Conservation (phyloP, 2,888 invertebrate genomes). For the Scaeva pyrastri region DNA sequence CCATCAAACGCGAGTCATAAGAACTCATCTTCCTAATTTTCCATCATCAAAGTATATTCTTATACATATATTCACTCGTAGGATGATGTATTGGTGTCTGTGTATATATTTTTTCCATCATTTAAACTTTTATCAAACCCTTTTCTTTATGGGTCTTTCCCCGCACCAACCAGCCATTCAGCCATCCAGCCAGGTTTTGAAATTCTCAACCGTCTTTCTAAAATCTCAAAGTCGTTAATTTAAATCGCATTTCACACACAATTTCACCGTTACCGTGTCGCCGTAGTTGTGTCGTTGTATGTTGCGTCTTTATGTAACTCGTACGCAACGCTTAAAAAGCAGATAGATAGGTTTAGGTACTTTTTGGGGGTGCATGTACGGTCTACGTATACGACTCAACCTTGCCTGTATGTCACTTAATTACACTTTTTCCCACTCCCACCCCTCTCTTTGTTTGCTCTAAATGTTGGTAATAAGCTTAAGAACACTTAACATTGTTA, state of each 20-base stretch:
- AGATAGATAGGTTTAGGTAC: background rate
- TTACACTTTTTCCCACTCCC: slow-evolving; percentile 22
- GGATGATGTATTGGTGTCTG: too few species aligned
- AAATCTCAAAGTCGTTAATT: slow-evolving; percentile 52
- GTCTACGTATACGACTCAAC: slow-evolving; percentile 14
- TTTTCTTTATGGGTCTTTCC: background rate
- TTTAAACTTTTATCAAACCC: background rate
- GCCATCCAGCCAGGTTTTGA: background rate
- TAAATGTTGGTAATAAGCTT: slow-evolving; percentile 47
- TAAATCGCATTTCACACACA: slow-evolving; percentile 69
- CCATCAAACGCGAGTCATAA: background rate
- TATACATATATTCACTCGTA: background rate
- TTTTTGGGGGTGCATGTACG: slow-evolving; percentile 3
- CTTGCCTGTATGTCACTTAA: slow-evolving; percentile 42
- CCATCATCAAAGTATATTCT: slow-evolving; percentile 4
- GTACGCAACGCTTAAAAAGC: background rate
- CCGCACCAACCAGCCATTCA: too few species aligned
- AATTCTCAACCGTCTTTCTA: slow-evolving; percentile 14
- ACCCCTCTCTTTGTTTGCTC: background rate
- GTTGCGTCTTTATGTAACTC: background rate
- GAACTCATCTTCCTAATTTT: slow-evolving; percentile 18
- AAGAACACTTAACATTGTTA: slow-evolving; percentile 65
- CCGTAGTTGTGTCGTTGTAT: too few species aligned
- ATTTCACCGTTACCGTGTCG: slow-evolving; percentile 43
- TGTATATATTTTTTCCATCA: background rate